Conservation (phyloP, 2,113 vertebrate genomes). For the Thunnus maccoyii region DNA sequence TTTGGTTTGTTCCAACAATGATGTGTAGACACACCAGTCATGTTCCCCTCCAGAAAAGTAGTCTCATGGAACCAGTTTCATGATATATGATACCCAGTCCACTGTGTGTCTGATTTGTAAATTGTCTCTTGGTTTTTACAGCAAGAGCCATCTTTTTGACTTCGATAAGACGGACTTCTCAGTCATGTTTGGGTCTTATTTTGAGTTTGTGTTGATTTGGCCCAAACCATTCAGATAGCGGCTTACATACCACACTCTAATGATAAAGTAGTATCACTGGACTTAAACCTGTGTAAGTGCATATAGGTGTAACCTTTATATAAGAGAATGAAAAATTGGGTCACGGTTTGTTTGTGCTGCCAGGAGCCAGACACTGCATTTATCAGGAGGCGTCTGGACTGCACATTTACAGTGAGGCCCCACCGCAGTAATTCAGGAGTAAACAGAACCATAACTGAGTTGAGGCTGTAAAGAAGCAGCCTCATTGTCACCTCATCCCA, state of each 20-base stretch:
- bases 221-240: background rate
- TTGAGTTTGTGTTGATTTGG: conserved; percentile 9
- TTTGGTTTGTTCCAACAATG: conserved; percentile 48
- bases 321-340: conserved; percentile 46
- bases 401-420: conserved; percentile 67
- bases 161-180: background rate
- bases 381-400: conserved; percentile 79
- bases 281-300: background rate
- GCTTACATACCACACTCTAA: conserved; percentile 10
- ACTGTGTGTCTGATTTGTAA: conserved; percentile 29
- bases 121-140: conserved; percentile 30
- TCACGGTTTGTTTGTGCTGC: conserved; percentile 59
- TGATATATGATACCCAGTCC: conserved; percentile 8
- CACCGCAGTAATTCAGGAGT: conserved; percentile 58
- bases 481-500: conserved; percentile 70
- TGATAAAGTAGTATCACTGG: conserved; percentile 18
- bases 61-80: conserved; percentile 16
- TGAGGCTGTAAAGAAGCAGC: conserved; percentile 67
- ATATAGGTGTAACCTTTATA: conserved; percentile 48
- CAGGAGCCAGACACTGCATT: conserved; percentile 78
- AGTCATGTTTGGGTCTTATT: conserved; percentile 1
- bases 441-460: conserved; percentile 68
- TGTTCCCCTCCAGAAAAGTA: conserved; percentile 12
- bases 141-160: conserved; percentile 1
- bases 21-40: conserved; percentile 39